Base-by-base conservation (phyloP, 2,113 vertebrate genomes). In the Neogobius melanostomus region DNA sequence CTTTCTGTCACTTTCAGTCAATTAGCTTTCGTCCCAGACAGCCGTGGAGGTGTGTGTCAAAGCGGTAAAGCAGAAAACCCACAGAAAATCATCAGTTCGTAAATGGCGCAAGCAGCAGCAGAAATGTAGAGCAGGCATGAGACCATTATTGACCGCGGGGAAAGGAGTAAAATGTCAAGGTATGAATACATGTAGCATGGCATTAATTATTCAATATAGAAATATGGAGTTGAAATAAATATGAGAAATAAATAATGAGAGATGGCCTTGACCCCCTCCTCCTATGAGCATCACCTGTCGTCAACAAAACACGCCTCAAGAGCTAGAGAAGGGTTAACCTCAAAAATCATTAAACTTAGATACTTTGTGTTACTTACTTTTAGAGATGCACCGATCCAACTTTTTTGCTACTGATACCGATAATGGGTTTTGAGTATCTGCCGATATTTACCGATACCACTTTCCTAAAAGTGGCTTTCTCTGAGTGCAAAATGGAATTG, bases 1-100 rank as follows among this genome's bases (percentile, higher is more conserved):
- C 59, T 45, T 45, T 61, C 15, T 61, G 59, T 61, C 59, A 45
- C 59, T 61, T 61, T 61, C 59, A 61, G 59, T 61, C 59, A 61
- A 61, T 61, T 61, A 61, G 42, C 36, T 6, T 21, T 10, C 21
- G 54, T 17, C 4, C 42, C 36, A 43, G 57, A 45, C 59, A 61
- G 59, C 28, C 42, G 4, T 1, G 4, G 59, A 61, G 42, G 42
- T 28, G 2, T 59, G 28, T 43, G 28, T 60, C 57, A 60, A 15
- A 45, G 59, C 59, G 9, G 14, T 8, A 36, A 16, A 61, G 59
- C 59, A 61, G 7, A 45, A 61, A 61, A 61, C 3, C 7, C 59
- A 45, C 42, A n/a, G 44, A 42, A 61, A 61, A 61, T 61, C 42
- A 45, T 12, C 56, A 59, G 28, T 59, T 42, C 56, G 14, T 59